phyloP scores from a whole-genome alignment of 2,797 vertebrate genomes.

The Enteromius paludinosus region DNA sequence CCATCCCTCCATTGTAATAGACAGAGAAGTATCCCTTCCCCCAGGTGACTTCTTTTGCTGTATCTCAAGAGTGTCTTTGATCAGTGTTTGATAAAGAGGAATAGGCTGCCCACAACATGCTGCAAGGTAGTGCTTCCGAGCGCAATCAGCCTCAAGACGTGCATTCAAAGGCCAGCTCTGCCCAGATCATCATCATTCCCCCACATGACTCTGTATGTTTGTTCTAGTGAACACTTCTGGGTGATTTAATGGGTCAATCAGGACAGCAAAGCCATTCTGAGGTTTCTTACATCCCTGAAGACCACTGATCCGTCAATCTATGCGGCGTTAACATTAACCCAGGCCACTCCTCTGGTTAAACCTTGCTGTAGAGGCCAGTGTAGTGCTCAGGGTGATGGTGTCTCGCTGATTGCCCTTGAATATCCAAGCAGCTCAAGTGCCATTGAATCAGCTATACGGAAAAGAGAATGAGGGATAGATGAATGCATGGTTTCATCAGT shows the following conservation, averaged over 20 bases:
- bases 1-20: not conserved
- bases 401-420: constrained; percentile 54
- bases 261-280: constrained; percentile 5
- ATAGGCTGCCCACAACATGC: not conserved
- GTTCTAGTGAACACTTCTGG: constrained; percentile 2
- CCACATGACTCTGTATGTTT: constrained; percentile 20
- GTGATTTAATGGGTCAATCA: constrained; percentile 37
- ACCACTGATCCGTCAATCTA: constrained; percentile 22
- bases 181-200: not conserved
- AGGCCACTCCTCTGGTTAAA: constrained; percentile 20
- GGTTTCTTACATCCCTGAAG: constrained; percentile 1
- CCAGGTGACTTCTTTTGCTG: not conserved
- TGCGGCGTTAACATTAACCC: constrained; percentile 15
- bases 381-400: constrained; percentile 33
- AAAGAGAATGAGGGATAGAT: not conserved
- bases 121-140: not conserved
- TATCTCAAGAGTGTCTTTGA: constrained; percentile 33
- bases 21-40: not conserved
- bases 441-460: constrained; percentile 48
- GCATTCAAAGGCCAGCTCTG: not conserved
- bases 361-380: constrained; percentile 31
- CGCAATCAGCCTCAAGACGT: constrained; percentile 3
- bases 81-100: constrained; percentile 24
- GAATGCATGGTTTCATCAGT: not conserved
- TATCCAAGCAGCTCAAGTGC: constrained; percentile 50